Evolutionary conservation across 2,113 vertebrate genomes (phyloP).

Genomic region (Peromyscus leucopus): DNA sequence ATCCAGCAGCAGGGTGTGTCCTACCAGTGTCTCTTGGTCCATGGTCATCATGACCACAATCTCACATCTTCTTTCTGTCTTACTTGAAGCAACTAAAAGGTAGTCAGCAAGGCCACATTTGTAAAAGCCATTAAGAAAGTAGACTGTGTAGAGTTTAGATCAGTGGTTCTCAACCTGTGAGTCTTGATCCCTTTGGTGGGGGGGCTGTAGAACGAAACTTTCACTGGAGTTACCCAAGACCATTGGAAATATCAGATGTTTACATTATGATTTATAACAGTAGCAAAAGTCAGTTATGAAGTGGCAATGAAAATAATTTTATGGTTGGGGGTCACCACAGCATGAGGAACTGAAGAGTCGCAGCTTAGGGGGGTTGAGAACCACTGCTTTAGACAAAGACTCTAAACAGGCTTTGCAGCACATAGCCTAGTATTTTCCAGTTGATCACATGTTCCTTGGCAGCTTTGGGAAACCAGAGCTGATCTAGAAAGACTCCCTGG

Average conservation of each 20-base stretch:
- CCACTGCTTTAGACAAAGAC: background rate
- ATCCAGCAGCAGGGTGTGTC: no score
- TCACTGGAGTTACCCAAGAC: background rate
- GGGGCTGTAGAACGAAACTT: no score
- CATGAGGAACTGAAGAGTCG: background rate
- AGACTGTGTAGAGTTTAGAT: background rate
- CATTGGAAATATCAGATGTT: background rate
- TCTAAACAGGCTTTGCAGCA: constrained; percentile 7
- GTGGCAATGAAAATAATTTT: background rate
- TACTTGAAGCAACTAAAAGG: background rate
- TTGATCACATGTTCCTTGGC: background rate
- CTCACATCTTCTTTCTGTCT: constrained; percentile 1
- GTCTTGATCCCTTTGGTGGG: no score
- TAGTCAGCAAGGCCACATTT: background rate
- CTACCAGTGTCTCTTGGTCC: background rate
- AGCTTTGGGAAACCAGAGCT: background rate
- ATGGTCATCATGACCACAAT: background rate
- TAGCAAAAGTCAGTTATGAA: background rate
- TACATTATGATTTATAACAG: background rate
- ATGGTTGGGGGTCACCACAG: background rate
- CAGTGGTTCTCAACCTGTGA: background rate
- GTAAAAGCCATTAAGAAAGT: background rate
- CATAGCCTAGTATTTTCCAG: background rate
- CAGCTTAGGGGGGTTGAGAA: background rate
- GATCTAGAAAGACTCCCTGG: background rate